Base-by-base conservation (phyloP, 2,113 vertebrate species). In the Gobio gobio region DNA sequence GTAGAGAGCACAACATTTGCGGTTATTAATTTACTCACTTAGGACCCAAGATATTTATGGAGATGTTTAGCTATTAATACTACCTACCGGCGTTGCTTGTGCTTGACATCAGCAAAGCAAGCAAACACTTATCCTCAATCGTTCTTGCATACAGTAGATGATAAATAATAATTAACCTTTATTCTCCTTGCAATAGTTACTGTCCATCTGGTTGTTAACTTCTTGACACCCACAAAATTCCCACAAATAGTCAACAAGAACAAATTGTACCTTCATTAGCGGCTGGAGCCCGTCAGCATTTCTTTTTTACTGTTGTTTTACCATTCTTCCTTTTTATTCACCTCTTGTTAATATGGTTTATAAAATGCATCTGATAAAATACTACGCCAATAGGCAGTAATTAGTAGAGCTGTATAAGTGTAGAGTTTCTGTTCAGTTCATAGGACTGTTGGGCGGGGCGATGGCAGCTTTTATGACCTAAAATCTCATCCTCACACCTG, bases 211-310 rank as follows among this genome's bases (percentile, higher is more conserved):
- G 74, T 85, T 75, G 85, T 82, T 81, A 84, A 84, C 73, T 83
- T 84, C 20, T 75, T 40, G 76, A 86, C 74, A 87, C 76, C 36
- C 59, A 64, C 56, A 63, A 68, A 84, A 81, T 76, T 81, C 66
- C 72, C 74, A 72, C 54, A 78, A 78, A 76, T 66, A 81, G 18
- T 83, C 49, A 84, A 82, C 86, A 76, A 85, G 85, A 83, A 87
- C 66, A 89, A 82, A 88, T 85, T 10, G 85, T 80, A 78, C 83
- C 86, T 81, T 90, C 83, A 89, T 90, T 91, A 88, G 87, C 45
- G 77, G 51, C 80, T 86, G 88, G 86, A 89, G 51, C 58, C 63
- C 5, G 45, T 82, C 26, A 70, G 63, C 63, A 70, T 26, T 82
- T 68, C 14, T 64, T 58, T 29, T 76, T 80, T 75, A 82, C 68